A percentile compares a stretch with the other conserved stretches of the same genome.
phyloP scores from a whole-genome alignment of 2,888 invertebrate genomes.

The Aporophyla lueneburgensis region DNA sequence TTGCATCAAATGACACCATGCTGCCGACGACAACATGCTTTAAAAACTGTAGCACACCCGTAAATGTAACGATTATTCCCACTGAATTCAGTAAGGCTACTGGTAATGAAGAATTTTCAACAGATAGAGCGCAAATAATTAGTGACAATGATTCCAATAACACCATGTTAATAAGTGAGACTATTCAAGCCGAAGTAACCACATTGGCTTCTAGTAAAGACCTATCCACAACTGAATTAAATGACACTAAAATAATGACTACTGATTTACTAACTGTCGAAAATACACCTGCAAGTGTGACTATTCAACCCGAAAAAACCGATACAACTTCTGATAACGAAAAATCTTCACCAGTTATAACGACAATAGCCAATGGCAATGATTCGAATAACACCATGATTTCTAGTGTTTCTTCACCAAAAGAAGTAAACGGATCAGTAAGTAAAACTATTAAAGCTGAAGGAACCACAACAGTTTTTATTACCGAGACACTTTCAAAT shows the following conservation, averaged over 20 bases:
- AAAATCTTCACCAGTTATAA: not conserved
- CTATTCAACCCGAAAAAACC: not conserved
- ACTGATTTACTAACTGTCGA: not conserved
- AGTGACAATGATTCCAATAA: not conserved
- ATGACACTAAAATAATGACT: not conserved
- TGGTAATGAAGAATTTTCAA: not conserved
- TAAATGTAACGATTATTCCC: not conserved
- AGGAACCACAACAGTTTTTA: not conserved
- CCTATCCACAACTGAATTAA: not conserved
- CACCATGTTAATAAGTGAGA: not conserved
- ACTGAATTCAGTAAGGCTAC: not conserved
- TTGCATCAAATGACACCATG: slow-evolving; percentile 10
- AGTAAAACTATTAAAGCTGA: not conserved
- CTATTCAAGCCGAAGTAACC: not conserved
- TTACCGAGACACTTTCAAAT: not conserved
- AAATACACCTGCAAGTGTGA: not conserved
- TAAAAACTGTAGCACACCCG: not conserved
- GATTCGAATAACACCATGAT: not conserved
- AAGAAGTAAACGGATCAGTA: not conserved
- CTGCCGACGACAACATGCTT: not conserved
- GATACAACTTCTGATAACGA: not conserved
- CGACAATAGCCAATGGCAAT: not conserved
- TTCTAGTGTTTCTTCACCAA: not conserved
- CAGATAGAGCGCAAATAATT: not conserved
- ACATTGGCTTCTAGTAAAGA: not conserved